phyloP scores from a whole-genome alignment of 2,888 invertebrate species.

The Cephus rjabovi region DNA sequence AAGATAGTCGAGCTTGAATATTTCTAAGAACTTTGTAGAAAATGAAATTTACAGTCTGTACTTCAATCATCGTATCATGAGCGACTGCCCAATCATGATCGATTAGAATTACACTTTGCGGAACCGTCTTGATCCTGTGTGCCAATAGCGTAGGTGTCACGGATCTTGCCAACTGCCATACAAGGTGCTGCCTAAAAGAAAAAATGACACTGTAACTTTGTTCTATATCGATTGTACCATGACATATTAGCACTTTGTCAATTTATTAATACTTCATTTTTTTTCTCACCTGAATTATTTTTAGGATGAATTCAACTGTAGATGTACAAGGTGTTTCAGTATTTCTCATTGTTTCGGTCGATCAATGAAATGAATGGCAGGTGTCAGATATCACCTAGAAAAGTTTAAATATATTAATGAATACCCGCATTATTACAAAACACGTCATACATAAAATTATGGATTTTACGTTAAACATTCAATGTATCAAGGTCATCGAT shows the following conservation, averaged over 20 bases:
- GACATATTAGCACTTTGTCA: background rate
- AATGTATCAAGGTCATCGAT: background rate
- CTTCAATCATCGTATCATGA: background rate
- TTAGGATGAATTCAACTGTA: background rate
- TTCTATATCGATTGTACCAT: background rate
- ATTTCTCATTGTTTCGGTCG: background rate
- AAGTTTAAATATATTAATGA: background rate
- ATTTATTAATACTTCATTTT: background rate
- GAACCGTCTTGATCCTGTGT: background rate
- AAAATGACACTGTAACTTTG: background rate
- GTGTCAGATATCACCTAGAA: background rate
- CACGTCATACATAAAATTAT: background rate
- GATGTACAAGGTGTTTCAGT: background rate
- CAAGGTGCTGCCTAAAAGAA: slow-evolving; percentile 16
- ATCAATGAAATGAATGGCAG: background rate
- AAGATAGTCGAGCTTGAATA: background rate
- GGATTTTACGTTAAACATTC: background rate
- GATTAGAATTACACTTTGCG: background rate
- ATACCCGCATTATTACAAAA: background rate
- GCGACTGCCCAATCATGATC: background rate
- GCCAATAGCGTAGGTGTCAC: slow-evolving; percentile 18
- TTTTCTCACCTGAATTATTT: background rate
- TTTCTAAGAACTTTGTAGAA: background rate
- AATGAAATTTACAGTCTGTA: background rate
- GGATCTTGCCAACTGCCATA: slow-evolving; percentile 15